A percentile compares a stretch with the other conserved stretches of the same genome.
These are phyloP conservation scores for Mimachlamys varia DNA, from an alignment of 2,888 invertebrate species.

Conservation along the genomic window DNA sequence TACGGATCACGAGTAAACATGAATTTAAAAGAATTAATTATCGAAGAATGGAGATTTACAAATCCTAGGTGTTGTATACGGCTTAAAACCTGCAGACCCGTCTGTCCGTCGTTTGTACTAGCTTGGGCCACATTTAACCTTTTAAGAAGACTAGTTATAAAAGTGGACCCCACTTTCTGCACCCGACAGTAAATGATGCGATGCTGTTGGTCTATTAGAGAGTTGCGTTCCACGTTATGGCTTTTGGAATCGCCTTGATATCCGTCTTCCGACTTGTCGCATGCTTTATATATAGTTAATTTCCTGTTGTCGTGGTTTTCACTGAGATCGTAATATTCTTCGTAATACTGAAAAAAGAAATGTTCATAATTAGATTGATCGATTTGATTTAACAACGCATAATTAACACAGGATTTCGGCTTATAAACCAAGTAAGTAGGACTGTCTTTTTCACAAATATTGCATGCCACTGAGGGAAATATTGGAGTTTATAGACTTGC, in stretches of 20 bases:
- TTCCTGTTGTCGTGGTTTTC: not conserved
- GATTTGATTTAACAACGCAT: not conserved
- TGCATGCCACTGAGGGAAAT: too few relatives aligned
- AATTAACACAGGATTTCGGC: too few relatives aligned
- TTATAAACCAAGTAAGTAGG: too few relatives aligned
- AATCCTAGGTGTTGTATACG: not conserved
- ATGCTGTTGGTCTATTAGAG: conserved; percentile 24
- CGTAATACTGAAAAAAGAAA: not conserved
- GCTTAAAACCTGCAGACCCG: conserved; percentile 28
- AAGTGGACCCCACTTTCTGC: conserved; percentile 70
- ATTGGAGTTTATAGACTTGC: too few relatives aligned
- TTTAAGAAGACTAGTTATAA: conserved; percentile 62
- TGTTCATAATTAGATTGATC: too few relatives aligned
- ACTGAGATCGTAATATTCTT: not conserved
- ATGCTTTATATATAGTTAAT: not conserved
- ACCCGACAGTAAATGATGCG: conserved; percentile 67
- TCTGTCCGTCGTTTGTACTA: conserved; percentile 8
- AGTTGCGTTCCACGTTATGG: not conserved
- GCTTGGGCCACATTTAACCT: conserved; percentile 40
- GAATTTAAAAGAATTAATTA: conserved; percentile 57
- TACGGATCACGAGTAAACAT: conserved; percentile 69
- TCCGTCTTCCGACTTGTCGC: not conserved
- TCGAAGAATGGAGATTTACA: conserved; percentile 42
- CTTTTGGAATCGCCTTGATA: not conserved
- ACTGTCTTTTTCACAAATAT: too few relatives aligned